Base-by-base conservation (phyloP, 1,140 invertebrate genomes). In the Drosophila santomea region DNA sequence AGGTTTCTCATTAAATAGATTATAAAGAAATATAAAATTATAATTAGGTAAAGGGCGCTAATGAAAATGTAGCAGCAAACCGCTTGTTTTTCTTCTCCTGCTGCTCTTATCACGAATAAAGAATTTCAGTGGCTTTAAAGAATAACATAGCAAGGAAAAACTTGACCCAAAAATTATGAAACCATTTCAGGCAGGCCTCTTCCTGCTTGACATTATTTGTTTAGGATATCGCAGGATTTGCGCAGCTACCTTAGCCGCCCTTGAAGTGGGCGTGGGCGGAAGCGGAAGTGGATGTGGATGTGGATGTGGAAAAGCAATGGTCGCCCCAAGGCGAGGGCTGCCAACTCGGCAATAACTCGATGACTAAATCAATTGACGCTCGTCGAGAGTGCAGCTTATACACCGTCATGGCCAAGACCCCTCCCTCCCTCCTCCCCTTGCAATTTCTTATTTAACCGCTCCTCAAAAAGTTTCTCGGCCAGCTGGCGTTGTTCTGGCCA, bases 351-450 rank as follows among this genome's bases (percentile, higher is more conserved):
- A 78, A 78, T 74, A 81, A 83, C 80, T 82, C 80, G 78, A 82
- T 82, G 69, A 41, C 80, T 78, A 82, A 82, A 82, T 82, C 80
- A 83, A 82, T 82, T 83, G 79, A 82, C 74, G 80, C 74, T 60
- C 62, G 48, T 32, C 43, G 50, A 69, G 41, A 71, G 64, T 69
- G 41, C 63, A 57, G 67, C 43, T 71, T 69, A 68, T 69, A 56
- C 63, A 56, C 63, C 67, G 67, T 69, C 67, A 56, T 69, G 63
- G 66, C 39, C 66, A 47, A 48, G 35, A 41, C 35, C 20, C 38
- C 64, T 23, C 58, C 8, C 15, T 3, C 15, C 41, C 14, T 17
- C 20, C 20, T 20, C 17, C 38, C 28, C 23, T 2, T 10, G 5
- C 15, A 7, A 32, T 8, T 8, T 7, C n/a, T 17, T 17, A 6